phyloP scores from a whole-genome alignment of 2,888 invertebrate species.

The Tenthredo livida region DNA sequence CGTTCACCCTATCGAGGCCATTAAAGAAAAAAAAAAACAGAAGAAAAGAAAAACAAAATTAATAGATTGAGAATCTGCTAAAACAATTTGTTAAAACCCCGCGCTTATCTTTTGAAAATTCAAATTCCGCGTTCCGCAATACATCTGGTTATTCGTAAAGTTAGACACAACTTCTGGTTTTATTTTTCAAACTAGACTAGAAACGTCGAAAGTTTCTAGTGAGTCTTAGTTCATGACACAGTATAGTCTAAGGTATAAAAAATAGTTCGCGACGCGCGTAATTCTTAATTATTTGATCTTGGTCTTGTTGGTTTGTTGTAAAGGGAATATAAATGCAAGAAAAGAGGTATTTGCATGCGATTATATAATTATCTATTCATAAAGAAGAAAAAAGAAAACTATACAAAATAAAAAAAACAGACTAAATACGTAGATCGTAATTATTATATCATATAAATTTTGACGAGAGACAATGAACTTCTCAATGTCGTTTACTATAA shows the following conservation, averaged over 20 bases:
- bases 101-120: conserved; percentile 25
- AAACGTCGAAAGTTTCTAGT: not conserved
- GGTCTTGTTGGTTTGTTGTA: not conserved
- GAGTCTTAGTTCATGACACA: not conserved
- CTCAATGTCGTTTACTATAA: not conserved
- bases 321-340: conserved; percentile 10
- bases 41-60: not conserved
- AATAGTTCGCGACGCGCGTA: conserved; percentile 34
- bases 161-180: not conserved
- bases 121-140: not conserved
- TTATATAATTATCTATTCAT: not conserved
- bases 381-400: not conserved
- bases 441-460: not conserved
- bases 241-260: not conserved
- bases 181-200: not conserved
- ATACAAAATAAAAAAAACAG: too few species aligned
- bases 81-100: not conserved
- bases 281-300: conserved; percentile 43
- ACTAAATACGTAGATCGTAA: not conserved
- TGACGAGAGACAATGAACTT: not conserved
- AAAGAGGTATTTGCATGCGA: conserved; percentile 15
- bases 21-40: not conserved
- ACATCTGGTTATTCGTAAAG: not conserved
- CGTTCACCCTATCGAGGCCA: conserved; percentile 6
- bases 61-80: not conserved